These are phyloP conservation scores for Eubucco bourcierii DNA, from an alignment of 2,113 vertebrate genomes.

Conservation along the genomic window DNA sequence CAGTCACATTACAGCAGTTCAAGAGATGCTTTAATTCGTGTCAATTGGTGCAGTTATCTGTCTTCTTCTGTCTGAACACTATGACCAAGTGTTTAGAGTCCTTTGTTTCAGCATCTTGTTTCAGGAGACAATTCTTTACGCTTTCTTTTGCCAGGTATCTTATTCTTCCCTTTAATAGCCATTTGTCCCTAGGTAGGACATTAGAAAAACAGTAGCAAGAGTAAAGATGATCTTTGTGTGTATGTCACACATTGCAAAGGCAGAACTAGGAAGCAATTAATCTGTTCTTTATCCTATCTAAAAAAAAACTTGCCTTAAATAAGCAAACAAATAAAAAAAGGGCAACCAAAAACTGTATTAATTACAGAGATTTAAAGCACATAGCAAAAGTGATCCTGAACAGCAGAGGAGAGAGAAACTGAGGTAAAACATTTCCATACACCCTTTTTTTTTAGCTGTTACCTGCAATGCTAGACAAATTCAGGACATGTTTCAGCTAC, in stretches of 20 bases:
- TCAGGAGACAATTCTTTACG: background rate
- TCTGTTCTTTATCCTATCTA: background rate
- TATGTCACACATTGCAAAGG: background rate
- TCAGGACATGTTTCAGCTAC: background rate
- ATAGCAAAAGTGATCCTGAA: background rate
- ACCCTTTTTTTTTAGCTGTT: background rate
- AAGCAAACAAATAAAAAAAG: background rate
- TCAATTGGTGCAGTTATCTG: background rate
- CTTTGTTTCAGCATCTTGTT: background rate
- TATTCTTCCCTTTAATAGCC: background rate
- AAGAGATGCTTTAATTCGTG: background rate
- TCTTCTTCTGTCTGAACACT: background rate
- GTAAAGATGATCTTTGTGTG: background rate
- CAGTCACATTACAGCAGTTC: background rate
- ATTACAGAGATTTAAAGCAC: background rate
- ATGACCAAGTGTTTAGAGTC: background rate
- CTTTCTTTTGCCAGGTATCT: background rate
- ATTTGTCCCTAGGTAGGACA: background rate
- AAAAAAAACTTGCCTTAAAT: accelerated
- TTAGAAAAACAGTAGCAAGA: background rate
- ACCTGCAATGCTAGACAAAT: background rate
- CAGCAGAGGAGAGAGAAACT: background rate
- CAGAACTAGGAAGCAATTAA: accelerated
- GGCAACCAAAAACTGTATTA: background rate
- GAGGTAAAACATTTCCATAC: background rate